A percentile compares a stretch with the other conserved stretches of the same genome.
Conservation (phyloP, 1,140 invertebrate genomes). For the Drosophila burlai region DNA sequence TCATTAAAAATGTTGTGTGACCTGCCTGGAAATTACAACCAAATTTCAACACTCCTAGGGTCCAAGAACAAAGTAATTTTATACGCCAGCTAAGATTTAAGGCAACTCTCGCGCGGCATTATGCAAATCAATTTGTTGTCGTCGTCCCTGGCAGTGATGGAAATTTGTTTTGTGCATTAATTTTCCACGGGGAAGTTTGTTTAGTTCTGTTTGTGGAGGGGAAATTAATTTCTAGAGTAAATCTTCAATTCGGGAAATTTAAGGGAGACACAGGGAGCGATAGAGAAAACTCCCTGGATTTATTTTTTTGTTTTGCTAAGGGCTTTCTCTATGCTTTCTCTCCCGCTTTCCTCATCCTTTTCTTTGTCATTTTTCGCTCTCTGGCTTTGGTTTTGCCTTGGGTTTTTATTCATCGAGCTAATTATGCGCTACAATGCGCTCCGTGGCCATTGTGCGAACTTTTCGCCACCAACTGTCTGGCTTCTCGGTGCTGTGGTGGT, state of each 20-base stretch:
- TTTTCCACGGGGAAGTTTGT: constrained; percentile 60
- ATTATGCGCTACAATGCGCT: constrained; percentile 78
- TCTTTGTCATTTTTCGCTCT: constrained; percentile 11
- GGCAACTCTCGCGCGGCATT: constrained; percentile 62
- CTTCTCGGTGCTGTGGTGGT: background rate
- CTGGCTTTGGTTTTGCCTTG: constrained; percentile 10
- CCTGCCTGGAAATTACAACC: constrained; percentile 46
- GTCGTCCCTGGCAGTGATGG: constrained; percentile 15
- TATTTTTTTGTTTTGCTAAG: constrained; percentile 18
- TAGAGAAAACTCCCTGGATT: constrained; percentile 4
- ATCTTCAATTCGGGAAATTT: constrained; percentile 68
- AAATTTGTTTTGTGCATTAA: constrained; percentile 62
- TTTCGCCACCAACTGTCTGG: constrained; percentile 35
- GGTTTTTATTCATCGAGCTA: constrained; percentile 76
- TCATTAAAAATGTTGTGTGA: constrained; percentile 66
- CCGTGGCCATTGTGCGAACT: constrained; percentile 62
- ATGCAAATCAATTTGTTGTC: constrained; percentile 73
- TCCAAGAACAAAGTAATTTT: constrained; percentile 61
- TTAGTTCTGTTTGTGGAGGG: constrained; percentile 46
- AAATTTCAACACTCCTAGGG: constrained; percentile 12
- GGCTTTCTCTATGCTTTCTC: background rate
- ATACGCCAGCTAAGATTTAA: constrained; percentile 48
- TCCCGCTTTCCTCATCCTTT: background rate
- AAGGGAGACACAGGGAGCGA: constrained; percentile 8
- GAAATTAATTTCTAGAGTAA: constrained; percentile 74